These are phyloP conservation scores for Aldrovandia affinis DNA, from an alignment of 2,797 vertebrate genomes.

Conservation along the genomic window DNA sequence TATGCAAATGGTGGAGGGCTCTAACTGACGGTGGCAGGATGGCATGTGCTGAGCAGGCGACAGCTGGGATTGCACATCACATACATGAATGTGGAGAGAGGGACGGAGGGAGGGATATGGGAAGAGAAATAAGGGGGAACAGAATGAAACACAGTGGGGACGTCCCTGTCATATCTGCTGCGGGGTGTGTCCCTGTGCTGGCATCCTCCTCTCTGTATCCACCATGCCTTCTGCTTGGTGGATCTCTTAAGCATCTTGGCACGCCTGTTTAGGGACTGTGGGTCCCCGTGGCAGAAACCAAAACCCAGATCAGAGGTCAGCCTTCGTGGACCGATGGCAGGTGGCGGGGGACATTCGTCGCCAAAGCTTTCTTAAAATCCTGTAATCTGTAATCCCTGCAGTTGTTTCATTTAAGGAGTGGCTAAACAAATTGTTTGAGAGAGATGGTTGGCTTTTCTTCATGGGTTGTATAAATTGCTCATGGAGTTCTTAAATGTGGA, in stretches of 20 bases:
- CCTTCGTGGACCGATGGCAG: background rate
- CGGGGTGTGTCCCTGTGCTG: background rate
- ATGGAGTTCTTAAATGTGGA: background rate
- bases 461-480: background rate
- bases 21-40: too few relatives aligned
- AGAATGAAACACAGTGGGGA: background rate
- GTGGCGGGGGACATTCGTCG: background rate
- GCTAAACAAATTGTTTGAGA: background rate
- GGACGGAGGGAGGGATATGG: background rate
- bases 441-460: background rate
- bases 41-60: conserved; percentile 8
- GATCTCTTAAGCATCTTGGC: background rate
- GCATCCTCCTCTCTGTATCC: background rate
- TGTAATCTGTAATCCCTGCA: conserved; percentile 3
- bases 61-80: conserved; percentile 11
- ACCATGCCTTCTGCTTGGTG: background rate
- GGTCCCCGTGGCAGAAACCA: background rate
- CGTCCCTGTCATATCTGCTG: background rate
- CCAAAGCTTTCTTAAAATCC: background rate
- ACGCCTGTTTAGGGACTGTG: background rate
- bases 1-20: background rate
- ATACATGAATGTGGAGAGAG: conserved; percentile 9
- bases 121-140: background rate
- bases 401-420: background rate
- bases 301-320: background rate